Evolutionary conservation across 2,888 invertebrate species (phyloP).

Genomic region (Phaonia tiefii): DNA sequence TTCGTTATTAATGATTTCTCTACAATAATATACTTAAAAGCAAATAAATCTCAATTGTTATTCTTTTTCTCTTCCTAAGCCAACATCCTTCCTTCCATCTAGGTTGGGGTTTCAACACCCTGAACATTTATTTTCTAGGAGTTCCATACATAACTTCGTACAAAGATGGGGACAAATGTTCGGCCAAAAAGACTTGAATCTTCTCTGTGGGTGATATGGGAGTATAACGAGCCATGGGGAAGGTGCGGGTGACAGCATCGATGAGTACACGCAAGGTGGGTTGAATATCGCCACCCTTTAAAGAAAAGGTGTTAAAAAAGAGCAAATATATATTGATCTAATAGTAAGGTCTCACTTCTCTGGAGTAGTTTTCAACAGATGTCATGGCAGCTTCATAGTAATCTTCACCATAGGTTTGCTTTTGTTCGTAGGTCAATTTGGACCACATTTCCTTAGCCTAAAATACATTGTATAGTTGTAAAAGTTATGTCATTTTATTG

Average conservation of each 20-base stretch:
- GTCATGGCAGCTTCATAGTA: conserved; percentile 91
- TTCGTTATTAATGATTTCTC: conserved; percentile 34
- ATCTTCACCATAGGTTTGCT: conserved; percentile 90
- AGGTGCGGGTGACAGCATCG: conserved; percentile 90
- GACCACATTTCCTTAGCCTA: conserved; percentile 92
- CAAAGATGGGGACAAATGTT: conserved; percentile 89
- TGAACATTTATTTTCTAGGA: conserved; percentile 62
- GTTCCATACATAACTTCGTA: conserved; percentile 88
- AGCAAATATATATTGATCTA: conserved; percentile 9
- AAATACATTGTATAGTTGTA: conserved; percentile 61
- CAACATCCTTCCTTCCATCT: neutral
- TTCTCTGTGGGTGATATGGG: conserved; percentile 90
- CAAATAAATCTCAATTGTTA: conserved; percentile 27
- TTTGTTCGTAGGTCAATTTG: conserved; percentile 88
- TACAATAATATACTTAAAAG: neutral
- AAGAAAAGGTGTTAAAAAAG: conserved; percentile 38
- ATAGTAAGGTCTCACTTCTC: conserved; percentile 80
- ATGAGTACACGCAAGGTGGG: conserved; percentile 88
- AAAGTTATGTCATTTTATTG: neutral
- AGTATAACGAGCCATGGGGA: conserved; percentile 91
- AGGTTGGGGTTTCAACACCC: neutral
- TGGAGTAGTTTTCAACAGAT: conserved; percentile 89
- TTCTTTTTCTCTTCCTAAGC: neutral
- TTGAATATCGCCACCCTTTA: conserved; percentile 89
- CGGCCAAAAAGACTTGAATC: conserved; percentile 89